phyloP scores from a whole-genome alignment of 2,888 invertebrate genomes.

The Thera britannica region DNA sequence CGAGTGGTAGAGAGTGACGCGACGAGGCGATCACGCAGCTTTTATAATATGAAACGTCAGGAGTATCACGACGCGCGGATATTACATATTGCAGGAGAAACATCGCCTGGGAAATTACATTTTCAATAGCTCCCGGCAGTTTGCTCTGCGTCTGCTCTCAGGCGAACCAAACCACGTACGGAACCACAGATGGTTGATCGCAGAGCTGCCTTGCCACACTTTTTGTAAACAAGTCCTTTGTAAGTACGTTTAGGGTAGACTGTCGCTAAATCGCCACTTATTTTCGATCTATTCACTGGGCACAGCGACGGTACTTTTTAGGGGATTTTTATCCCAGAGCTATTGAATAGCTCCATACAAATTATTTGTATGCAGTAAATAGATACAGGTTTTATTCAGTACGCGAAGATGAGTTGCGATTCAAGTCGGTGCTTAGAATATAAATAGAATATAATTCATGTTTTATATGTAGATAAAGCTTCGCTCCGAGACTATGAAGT shows the following conservation, averaged over 20 bases:
- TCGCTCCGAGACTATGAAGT: slow-evolving; percentile 1
- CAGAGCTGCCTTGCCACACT: slow-evolving; percentile 7
- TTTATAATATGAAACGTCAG: slow-evolving; percentile 14
- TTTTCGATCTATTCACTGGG: slow-evolving; percentile 13
- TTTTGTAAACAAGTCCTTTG: slow-evolving; percentile 21
- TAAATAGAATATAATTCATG: background rate
- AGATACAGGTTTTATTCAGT: slow-evolving; percentile 20
- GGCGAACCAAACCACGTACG: slow-evolving; percentile 10
- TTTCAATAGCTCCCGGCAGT: slow-evolving; percentile 16
- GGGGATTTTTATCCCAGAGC: background rate
- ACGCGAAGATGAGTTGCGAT: slow-evolving; percentile 14
- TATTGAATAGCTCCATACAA: slow-evolving; percentile 2
- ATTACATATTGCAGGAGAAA: slow-evolving; percentile 13
- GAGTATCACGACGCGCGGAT: slow-evolving; percentile 13
- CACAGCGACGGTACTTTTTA: background rate
- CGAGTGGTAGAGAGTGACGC: slow-evolving; percentile 7
- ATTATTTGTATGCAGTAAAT: slow-evolving; percentile 15
- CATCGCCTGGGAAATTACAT: slow-evolving; percentile 25
- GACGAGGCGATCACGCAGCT: slow-evolving; percentile 4
- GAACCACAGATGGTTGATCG: slow-evolving; percentile 7
- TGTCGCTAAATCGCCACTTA: slow-evolving; percentile 18
- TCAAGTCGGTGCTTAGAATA: slow-evolving; percentile 15
- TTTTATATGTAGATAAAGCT: slow-evolving; percentile 15
- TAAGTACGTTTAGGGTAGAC: slow-evolving; percentile 16
- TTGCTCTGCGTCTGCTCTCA: slow-evolving; percentile 10